Evolutionary conservation across 1,140 invertebrate species (phyloP).

Genomic region (Bactericera cockerelli): DNA sequence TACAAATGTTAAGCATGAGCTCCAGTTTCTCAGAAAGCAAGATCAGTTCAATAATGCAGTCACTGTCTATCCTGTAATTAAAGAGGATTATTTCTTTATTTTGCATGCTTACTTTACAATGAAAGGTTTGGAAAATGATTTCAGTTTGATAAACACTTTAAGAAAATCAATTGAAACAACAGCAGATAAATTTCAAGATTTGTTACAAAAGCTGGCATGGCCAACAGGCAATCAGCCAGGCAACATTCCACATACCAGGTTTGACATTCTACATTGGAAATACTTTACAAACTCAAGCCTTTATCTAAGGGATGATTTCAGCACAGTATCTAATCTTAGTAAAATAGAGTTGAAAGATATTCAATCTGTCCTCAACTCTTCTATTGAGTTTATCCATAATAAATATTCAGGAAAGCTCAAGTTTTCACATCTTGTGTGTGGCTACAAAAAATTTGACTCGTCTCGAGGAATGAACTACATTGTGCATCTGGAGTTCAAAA

Average conservation of each 20-base stretch:
- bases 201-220: conserved; percentile 38
- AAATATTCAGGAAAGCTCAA: conserved; percentile 37
- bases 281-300: conserved; percentile 71
- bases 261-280: conserved; percentile 71
- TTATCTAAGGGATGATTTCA: conserved; percentile 53
- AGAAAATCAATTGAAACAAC: conserved; percentile 29
- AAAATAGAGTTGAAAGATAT: conserved; percentile 48
- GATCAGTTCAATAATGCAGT: conserved; percentile 6
- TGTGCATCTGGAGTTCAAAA: conserved; percentile 49
- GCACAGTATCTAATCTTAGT: conserved; percentile 37
- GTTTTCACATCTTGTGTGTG: conserved; percentile 50
- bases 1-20: conserved; percentile 10
- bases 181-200: conserved; percentile 28
- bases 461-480: conserved; percentile 77
- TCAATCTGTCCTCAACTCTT: conserved; percentile 38
- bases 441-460: conserved; percentile 72
- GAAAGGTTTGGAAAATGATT: conserved; percentile 2
- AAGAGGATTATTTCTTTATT: conserved; percentile 8
- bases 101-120: conserved; percentile 14
- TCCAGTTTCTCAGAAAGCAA: background rate
- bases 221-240: conserved; percentile 58
- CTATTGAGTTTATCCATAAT: conserved; percentile 36
- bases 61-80: conserved; percentile 17
- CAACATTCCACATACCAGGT: conserved; percentile 52
- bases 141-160: conserved; percentile 18